phyloP scores from a whole-genome alignment of 2,113 vertebrate genomes.

The Pampusana beccarii region DNA sequence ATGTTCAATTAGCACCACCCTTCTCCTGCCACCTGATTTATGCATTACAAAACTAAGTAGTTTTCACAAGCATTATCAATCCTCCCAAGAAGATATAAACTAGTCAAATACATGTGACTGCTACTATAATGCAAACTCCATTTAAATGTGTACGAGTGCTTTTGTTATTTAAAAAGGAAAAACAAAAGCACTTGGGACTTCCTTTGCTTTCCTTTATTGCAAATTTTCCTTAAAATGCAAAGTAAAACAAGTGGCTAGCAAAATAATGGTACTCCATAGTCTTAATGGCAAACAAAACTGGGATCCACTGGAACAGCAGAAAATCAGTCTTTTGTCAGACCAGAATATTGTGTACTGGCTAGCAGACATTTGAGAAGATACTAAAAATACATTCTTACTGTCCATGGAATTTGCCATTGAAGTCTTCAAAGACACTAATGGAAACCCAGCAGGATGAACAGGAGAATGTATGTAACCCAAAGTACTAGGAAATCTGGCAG shows the following conservation, averaged over 20 bases:
- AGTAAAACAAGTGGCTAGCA: not conserved
- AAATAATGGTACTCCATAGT: not conserved
- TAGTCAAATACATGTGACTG: not conserved
- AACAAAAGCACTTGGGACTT: not conserved
- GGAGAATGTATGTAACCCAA: not conserved
- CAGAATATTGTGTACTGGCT: not conserved
- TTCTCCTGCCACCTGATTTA: not conserved
- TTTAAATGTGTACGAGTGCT: not conserved
- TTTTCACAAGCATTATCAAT: not conserved
- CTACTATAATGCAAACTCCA: not conserved
- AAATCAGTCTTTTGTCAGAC: not conserved
- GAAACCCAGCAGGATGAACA: not conserved
- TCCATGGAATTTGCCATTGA: not conserved
- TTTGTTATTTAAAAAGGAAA: not conserved
- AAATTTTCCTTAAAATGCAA: not conserved
- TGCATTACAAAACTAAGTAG: not conserved
- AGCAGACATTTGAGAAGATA: not conserved
- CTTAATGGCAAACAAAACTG: not conserved
- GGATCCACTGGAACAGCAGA: not conserved
- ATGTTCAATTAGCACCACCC: not conserved
- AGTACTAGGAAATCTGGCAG: not conserved
- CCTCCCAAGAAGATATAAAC: not conserved
- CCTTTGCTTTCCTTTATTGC: not conserved
- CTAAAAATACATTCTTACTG: not conserved
- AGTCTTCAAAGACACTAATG: not conserved